A percentile compares a stretch with the other conserved stretches of the same genome.
These are phyloP conservation scores for Trochalopteron elliotii DNA, from an alignment of 2,113 vertebrate genomes.

Conservation along the genomic window DNA sequence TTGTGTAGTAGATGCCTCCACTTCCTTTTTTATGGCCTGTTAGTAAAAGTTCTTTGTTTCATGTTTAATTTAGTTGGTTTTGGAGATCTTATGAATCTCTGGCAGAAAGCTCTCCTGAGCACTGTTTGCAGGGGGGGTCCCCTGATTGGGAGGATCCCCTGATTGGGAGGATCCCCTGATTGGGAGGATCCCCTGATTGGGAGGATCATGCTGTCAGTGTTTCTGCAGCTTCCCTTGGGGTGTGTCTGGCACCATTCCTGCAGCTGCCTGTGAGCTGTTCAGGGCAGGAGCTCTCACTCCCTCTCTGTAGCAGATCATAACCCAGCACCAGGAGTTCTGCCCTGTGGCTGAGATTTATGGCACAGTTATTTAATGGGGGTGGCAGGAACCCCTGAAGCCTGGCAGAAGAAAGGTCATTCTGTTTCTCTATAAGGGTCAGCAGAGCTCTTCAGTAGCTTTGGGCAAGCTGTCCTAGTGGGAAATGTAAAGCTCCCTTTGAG, in stretches of 20 bases:
- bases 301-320: background rate
- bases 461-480: background rate
- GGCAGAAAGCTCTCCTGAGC: background rate
- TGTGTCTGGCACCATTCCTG: background rate
- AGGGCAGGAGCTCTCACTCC: background rate
- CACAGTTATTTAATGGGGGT: background rate
- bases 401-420: background rate
- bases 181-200: background rate
- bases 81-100: background rate
- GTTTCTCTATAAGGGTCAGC: background rate
- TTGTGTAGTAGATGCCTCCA: background rate
- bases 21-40: background rate
- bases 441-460: background rate
- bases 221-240: background rate
- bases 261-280: background rate
- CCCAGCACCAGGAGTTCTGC: fast-evolving
- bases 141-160: fast-evolving
- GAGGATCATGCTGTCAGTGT: background rate
- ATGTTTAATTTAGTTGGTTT: background rate
- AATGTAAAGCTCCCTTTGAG: background rate
- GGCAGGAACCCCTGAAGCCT: background rate
- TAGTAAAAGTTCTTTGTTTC: background rate
- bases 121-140: background rate
- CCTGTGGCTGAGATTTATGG: background rate
- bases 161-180: background rate